Evolutionary conservation across 2,113 vertebrate genomes (phyloP), one percentile per base, ranked within the genome.

Genomic region (Calidris pugnax): DNA sequence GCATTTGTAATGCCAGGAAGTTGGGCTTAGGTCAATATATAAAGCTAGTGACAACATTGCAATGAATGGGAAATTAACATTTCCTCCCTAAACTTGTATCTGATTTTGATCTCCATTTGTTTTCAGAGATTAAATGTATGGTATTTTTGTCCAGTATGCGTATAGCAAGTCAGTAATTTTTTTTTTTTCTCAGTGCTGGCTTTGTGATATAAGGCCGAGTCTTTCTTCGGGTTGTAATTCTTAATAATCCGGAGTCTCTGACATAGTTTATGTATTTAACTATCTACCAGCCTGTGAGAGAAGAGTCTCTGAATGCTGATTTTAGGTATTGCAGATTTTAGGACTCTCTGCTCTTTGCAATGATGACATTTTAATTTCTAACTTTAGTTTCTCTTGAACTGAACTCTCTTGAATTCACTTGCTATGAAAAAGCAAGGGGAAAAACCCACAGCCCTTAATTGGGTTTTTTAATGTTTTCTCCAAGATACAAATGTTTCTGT

Each of bases 21-120:
- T 81, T 93, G 45, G 69, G 66, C 62, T 93, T 53, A 62, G 41
- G 66, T 89, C 90, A 93, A 59, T 95, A 80, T 69, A 92, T 95
- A 96, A 94, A 93, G 66, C 57, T 35, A 90, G 83, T 89, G 96
- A 89, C 88, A 94, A 87, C 53, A 69, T 62, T 83, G 77, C 95
- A 97, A 95, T 97, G 97, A 96, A 97, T 97, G 96, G 97, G 97
- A 98, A 98, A 97, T 87, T 90, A 93, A 94, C 53, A 68, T 97
- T 98, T 98, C 97, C 98, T 97, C 94, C 81, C 73, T 53, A 78
- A 84, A 92, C 91, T 87, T 92, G 45, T 95, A 94, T 87, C 91
- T 92, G 97, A 77, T 93, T 79, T 93, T 96, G 90, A 97, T 91
- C 92, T 95, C 93, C 90, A 48, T 41, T 74, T 94, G 96, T 88